phyloP scores from a whole-genome alignment of 2,797 vertebrate species.

The Lutjanus argentimaculatus region DNA sequence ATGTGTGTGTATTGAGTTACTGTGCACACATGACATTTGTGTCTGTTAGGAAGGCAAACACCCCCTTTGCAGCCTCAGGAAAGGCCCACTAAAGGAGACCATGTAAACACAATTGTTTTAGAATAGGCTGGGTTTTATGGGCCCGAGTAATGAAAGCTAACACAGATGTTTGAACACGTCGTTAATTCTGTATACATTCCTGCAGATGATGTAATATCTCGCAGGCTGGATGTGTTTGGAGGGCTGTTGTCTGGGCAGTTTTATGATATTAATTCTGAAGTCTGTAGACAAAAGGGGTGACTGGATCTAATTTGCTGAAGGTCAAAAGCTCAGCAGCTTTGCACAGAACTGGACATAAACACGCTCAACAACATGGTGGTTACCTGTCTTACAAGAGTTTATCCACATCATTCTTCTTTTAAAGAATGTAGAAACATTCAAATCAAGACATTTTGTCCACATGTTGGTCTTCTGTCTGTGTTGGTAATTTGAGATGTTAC shows the following conservation, averaged over 20 bases:
- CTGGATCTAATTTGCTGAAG: constrained; percentile 16
- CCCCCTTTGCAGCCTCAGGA: constrained; percentile 46
- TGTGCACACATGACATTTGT: constrained; percentile 43
- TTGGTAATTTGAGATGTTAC: not conserved
- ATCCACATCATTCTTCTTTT: not conserved
- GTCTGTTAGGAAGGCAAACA: constrained; percentile 46
- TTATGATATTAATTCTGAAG: constrained; percentile 58
- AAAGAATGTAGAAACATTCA: not conserved
- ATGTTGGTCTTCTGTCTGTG: not conserved
- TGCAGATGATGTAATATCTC: constrained; percentile 76
- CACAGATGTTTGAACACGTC: constrained; percentile 80
- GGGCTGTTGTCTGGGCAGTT: constrained; percentile 62
- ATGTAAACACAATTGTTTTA: constrained; percentile 79
- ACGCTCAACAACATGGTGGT: not conserved
- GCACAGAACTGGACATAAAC: not conserved
- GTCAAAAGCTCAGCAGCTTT: constrained; percentile 25
- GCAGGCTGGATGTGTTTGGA: constrained; percentile 67
- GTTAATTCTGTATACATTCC: constrained; percentile 81
- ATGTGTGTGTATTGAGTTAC: constrained; percentile 40
- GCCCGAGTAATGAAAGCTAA: constrained; percentile 73
- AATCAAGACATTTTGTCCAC: not conserved
- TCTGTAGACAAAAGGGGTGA: constrained; percentile 11
- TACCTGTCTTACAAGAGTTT: not conserved
- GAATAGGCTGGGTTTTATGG: constrained; percentile 68
- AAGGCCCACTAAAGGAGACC: constrained; percentile 55